These are phyloP conservation scores for Hydrolagus colliei DNA, from an alignment of 2,797 vertebrate genomes.

Conservation along the genomic window DNA sequence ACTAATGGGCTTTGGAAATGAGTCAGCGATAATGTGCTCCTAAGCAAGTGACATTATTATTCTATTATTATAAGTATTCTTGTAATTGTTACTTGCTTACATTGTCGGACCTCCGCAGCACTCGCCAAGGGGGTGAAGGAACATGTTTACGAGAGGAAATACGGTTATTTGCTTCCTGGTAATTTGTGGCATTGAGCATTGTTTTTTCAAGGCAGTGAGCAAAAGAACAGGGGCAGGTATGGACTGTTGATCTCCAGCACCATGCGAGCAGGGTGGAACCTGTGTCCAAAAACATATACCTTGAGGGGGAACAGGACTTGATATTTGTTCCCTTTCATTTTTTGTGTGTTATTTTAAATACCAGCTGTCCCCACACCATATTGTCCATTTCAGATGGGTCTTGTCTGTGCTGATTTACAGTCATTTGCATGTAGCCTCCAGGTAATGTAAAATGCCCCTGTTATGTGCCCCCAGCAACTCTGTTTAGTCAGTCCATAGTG, in stretches of 20 bases:
- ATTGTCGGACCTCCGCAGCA: too few species aligned
- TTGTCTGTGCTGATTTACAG: not conserved
- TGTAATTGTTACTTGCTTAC: not conserved
- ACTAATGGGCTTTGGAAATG: not conserved
- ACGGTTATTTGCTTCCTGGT: not conserved
- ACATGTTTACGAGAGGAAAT: not conserved
- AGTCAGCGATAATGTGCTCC: not conserved
- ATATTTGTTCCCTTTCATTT: not conserved
- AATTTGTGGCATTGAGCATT: not conserved
- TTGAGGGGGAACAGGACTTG: not conserved
- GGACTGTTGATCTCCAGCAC: not conserved
- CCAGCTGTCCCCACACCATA: conserved; percentile 36
- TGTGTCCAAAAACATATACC: not conserved
- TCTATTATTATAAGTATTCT: not conserved
- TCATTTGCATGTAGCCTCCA: too few species aligned
- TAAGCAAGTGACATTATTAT: not conserved
- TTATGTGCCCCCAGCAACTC: too few species aligned
- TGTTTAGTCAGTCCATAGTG: too few species aligned
- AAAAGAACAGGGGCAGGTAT: not conserved
- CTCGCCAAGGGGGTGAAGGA: not conserved
- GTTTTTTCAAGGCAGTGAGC: not conserved
- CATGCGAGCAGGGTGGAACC: too few species aligned
- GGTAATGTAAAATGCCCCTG: too few species aligned
- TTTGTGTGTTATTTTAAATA: not conserved
- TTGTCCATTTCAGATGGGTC: not conserved